Conservation (phyloP, 2,797 vertebrate species). For the Pseudochaenichthys georgianus region DNA sequence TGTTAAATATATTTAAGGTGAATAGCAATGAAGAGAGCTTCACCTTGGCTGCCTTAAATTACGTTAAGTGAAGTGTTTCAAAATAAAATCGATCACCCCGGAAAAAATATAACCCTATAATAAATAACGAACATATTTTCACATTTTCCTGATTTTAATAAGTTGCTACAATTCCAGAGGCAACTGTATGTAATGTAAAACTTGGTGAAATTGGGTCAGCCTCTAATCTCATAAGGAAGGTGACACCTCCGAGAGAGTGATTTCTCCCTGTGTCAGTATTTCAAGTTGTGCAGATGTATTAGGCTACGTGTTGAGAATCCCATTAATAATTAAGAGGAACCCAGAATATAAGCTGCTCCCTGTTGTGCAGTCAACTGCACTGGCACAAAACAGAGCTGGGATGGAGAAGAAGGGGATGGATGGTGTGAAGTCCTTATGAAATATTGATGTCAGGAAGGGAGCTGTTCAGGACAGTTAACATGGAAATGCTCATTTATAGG, state of each 20-base stretch:
- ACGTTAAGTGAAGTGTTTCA: slow-evolving; percentile 6
- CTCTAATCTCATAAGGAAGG: slow-evolving; percentile 43
- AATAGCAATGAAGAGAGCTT: neutral
- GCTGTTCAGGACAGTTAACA: slow-evolving; percentile 64
- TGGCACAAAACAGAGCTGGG: slow-evolving; percentile 61
- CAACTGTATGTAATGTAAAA: slow-evolving; percentile 18
- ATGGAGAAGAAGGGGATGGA: slow-evolving; percentile 62
- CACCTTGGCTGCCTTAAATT: neutral
- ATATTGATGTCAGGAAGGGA: slow-evolving; percentile 77
- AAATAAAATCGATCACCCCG: neutral
- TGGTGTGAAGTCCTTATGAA: slow-evolving; percentile 76
- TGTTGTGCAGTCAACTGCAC: slow-evolving; percentile 79
- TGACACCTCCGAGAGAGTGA: slow-evolving; percentile 53
- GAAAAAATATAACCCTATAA: neutral
- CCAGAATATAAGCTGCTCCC: slow-evolving; percentile 77
- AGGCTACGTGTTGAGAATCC: slow-evolving; percentile 66
- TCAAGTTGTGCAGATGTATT: slow-evolving; percentile 69
- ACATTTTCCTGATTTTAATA: slow-evolving; percentile 10
- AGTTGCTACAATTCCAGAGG: neutral
- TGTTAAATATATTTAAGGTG: neutral
- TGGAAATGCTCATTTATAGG: slow-evolving; percentile 61
- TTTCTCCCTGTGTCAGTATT: slow-evolving; percentile 60
- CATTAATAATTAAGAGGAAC: slow-evolving; percentile 79
- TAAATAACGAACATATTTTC: neutral
- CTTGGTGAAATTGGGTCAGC: slow-evolving; percentile 55